A percentile compares a stretch with the other conserved stretches of the same genome.
These are phyloP conservation scores for Sussaba pulchella DNA, from an alignment of 2,888 invertebrate genomes.

Conservation along the genomic window DNA sequence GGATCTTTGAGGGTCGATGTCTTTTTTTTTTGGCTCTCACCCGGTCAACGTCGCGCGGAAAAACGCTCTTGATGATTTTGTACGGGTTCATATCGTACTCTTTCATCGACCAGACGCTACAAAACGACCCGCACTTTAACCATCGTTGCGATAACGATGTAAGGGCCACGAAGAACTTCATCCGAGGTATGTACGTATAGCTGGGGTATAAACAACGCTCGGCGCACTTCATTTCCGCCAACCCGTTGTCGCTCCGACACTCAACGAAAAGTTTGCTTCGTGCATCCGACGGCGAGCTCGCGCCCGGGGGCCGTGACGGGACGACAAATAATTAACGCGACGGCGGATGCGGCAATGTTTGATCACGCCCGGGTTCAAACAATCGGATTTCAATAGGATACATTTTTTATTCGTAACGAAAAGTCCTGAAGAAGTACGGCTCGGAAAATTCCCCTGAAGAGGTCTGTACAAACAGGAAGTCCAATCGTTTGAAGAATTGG, in stretches of 20 bases:
- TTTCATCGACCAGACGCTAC: slow-evolving; percentile 62
- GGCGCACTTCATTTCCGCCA: slow-evolving; percentile 52
- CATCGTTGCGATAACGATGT: slow-evolving; percentile 63
- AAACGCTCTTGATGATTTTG: slow-evolving; percentile 67
- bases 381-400: too few species aligned
- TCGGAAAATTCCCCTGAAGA: too few species aligned
- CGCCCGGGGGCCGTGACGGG: background rate
- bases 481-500: too few species aligned
- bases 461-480: too few species aligned
- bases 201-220: slow-evolving; percentile 14
- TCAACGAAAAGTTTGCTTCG: slow-evolving; percentile 5
- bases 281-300: background rate
- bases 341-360: too few species aligned
- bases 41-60: slow-evolving; percentile 42
- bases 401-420: too few species aligned
- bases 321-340: too few species aligned
- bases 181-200: slow-evolving; percentile 57
- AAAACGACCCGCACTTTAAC: slow-evolving; percentile 56
- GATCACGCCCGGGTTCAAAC: too few species aligned
- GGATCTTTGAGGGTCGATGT: slow-evolving; percentile 43
- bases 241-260: slow-evolving; percentile 7
- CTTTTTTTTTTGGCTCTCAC: slow-evolving; percentile 49
- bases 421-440: too few species aligned
- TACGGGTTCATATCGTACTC: slow-evolving; percentile 58
- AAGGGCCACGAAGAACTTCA: slow-evolving; percentile 65